A percentile compares a stretch with the other conserved stretches of the same genome.
phyloP scores from a whole-genome alignment of 2,888 invertebrate species.

The Geotrupes spiniger region DNA sequence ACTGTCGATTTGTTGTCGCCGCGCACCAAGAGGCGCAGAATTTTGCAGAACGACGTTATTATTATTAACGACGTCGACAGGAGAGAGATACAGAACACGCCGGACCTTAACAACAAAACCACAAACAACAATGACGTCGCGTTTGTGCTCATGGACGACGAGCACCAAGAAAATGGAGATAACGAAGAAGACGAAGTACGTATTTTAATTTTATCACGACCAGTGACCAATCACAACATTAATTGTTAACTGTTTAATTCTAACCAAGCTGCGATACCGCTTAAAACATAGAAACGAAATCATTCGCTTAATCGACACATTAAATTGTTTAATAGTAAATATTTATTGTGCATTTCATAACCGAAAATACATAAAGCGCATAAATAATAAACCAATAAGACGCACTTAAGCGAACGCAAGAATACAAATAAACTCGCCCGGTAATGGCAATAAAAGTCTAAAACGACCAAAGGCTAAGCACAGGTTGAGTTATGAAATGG shows the following conservation, averaged over 20 bases:
- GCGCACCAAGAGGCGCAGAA: conserved; percentile 42
- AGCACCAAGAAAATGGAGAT: conserved; percentile 36
- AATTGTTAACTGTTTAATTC: no score
- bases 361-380: no score
- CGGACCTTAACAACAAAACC: conserved; percentile 35
- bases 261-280: no score
- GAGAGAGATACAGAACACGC: conserved; percentile 19
- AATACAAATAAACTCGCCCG: conserved; percentile 3
- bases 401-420: not conserved
- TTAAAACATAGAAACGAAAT: no score
- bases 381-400: no score
- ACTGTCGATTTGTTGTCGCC: conserved; percentile 46
- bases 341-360: no score
- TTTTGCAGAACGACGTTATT: conserved; percentile 34
- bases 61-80: conserved; percentile 19
- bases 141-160: conserved; percentile 51
- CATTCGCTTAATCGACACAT: no score
- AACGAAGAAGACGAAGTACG: conserved; percentile 19
- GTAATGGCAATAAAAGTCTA: conserved; percentile 16
- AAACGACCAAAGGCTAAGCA: conserved; percentile 12
- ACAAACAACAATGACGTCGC: conserved; percentile 50
- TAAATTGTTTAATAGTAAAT: no score
- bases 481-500: conserved; percentile 9
- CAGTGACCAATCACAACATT: no score
- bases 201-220: not conserved